Evolutionary conservation across 2,113 vertebrate species (phyloP).

Genomic region (Lasiurus borealis): DNA sequence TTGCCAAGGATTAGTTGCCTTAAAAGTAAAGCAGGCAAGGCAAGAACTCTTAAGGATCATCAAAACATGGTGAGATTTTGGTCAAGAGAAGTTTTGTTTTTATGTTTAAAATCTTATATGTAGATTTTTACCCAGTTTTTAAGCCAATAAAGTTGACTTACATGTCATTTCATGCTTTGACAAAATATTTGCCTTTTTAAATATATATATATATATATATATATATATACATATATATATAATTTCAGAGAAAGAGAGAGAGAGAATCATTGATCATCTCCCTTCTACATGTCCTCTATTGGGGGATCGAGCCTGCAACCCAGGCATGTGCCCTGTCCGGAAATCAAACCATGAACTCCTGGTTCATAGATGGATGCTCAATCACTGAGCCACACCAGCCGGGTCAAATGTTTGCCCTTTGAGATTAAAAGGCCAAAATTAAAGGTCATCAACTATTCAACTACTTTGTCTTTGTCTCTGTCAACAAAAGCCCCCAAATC

Average conservation of each 20-base stretch:
- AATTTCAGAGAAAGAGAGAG: not conserved
- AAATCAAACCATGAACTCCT: too few relatives aligned
- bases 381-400: too few relatives aligned
- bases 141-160: not conserved
- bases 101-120: not conserved
- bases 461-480: not conserved
- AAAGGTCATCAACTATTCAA: not conserved
- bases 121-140: not conserved
- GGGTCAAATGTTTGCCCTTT: not conserved
- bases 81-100: not conserved
- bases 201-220: too few relatives aligned
- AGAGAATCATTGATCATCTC: not conserved
- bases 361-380: too few relatives aligned
- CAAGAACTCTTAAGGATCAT: constrained; percentile 6
- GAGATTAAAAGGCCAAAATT: constrained; percentile 9
- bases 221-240: too few relatives aligned
- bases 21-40: not conserved
- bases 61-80: constrained; percentile 4
- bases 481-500: not conserved
- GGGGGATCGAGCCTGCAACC: too few relatives aligned
- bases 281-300: not conserved
- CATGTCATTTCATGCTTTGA: not conserved
- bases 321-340: too few relatives aligned
- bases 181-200: too few relatives aligned
- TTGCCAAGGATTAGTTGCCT: not conserved